These are phyloP conservation scores for Myrmophylax atrothorax DNA, from an alignment of 2,113 vertebrate genomes.

Conservation along the genomic window DNA sequence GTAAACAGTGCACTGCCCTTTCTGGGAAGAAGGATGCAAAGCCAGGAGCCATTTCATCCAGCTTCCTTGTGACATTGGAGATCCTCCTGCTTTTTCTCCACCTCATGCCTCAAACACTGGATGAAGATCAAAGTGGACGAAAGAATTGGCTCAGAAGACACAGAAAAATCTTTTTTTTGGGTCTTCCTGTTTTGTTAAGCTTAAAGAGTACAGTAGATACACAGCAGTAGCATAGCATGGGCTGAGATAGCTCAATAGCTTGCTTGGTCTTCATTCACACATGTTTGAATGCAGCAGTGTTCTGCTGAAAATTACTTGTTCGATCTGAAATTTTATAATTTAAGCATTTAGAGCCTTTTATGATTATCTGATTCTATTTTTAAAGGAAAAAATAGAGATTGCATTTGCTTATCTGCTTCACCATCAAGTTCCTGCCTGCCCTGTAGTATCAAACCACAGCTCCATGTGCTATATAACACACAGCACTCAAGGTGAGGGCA, in stretches of 20 bases:
- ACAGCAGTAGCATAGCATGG: background rate
- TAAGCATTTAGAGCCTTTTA: background rate
- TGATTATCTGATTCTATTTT: background rate
- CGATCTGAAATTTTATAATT: background rate
- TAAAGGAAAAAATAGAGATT: background rate
- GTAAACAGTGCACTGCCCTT: background rate
- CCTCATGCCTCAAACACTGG: background rate
- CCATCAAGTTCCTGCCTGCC: background rate
- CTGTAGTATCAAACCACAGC: background rate
- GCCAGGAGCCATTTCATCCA: background rate
- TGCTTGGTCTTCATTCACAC: background rate
- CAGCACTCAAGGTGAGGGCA: background rate
- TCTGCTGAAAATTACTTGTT: background rate
- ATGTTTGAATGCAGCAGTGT: rapidly evolving
- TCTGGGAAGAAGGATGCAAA: background rate
- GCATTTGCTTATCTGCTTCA: background rate
- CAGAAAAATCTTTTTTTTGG: background rate
- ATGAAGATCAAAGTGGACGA: background rate
- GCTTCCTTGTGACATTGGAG: background rate
- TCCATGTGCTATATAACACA: background rate
- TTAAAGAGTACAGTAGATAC: background rate
- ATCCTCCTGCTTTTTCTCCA: background rate
- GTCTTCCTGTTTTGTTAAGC: background rate
- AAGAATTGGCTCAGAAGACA: background rate
- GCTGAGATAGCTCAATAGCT: background rate